Evolutionary conservation across 2,888 invertebrate species (phyloP).

Genomic region (Colletes collaris): DNA sequence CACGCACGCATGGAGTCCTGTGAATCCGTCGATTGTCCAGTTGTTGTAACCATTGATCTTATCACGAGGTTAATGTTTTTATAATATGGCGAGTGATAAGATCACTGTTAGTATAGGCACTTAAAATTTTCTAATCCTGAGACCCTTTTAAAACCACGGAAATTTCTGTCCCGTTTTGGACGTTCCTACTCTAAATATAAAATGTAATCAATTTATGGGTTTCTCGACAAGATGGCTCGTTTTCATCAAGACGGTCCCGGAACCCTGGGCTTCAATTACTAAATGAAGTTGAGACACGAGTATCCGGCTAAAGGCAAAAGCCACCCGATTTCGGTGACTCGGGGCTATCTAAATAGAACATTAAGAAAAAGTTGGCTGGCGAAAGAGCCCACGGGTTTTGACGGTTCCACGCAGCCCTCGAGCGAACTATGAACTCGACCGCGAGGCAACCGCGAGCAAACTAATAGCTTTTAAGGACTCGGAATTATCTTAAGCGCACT

Average conservation of each 20-base stretch:
- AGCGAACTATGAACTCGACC: conserved; percentile 41
- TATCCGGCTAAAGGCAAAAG: not conserved
- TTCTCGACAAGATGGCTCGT: no score
- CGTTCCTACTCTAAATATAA: no score
- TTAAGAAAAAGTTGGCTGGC: conserved; percentile 3
- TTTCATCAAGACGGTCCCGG: no score
- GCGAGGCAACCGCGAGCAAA: conserved; percentile 56
- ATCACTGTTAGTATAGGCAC: conserved; percentile 42
- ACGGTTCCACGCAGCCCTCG: conserved; percentile 35
- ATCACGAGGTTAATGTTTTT: conserved; percentile 70
- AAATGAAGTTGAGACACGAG: not conserved
- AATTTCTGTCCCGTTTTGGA: no score
- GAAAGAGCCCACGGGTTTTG: not conserved
- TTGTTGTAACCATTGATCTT: conserved; percentile 45
- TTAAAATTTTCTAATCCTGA: no score
- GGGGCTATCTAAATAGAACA: conserved; percentile 18
- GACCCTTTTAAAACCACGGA: no score
- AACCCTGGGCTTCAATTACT: not conserved
- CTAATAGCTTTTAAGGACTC: conserved; percentile 75
- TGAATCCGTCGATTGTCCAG: conserved; percentile 37
- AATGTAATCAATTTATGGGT: no score
- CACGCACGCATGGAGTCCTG: conserved; percentile 26
- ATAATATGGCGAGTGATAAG: conserved; percentile 69
- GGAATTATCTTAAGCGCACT: conserved; percentile 76
- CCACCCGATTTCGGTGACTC: conserved; percentile 17